A percentile compares a stretch with the other conserved stretches of the same genome.
These are phyloP conservation scores for Eilema depressum DNA, from an alignment of 2,888 invertebrate genomes.

Conservation along the genomic window DNA sequence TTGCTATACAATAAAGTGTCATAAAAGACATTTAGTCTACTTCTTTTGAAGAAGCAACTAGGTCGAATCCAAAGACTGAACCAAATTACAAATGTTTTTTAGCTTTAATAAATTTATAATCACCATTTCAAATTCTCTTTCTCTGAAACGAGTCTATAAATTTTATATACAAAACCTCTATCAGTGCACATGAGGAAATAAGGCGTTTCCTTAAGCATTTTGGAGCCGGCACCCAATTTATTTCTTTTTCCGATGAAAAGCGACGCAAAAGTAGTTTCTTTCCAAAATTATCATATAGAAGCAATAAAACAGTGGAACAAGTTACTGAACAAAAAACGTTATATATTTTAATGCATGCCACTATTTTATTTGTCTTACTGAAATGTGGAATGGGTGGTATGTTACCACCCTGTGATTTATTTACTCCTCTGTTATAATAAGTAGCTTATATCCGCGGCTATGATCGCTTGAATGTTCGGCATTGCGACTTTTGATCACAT, in stretches of 20 bases:
- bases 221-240: constrained; percentile 4
- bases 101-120: neutral
- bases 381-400: constrained; percentile 2
- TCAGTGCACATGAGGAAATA: neutral
- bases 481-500: no score
- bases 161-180: neutral
- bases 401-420: no score
- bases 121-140: neutral
- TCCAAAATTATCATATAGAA: constrained; percentile 60
- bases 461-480: no score
- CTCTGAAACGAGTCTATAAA: neutral
- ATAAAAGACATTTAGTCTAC: no score
- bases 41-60: no score
- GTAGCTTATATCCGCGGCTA: no score
- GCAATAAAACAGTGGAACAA: constrained; percentile 64
- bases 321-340: constrained; percentile 54
- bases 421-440: no score
- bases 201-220: constrained; percentile 11
- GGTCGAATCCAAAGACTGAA: neutral
- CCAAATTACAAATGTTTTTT: neutral
- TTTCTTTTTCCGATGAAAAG: constrained; percentile 9
- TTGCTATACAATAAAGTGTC: no score
- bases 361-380: constrained; percentile 63
- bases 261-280: constrained; percentile 11
- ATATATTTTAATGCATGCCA: constrained; percentile 65